Conservation (phyloP, 1,140 invertebrate species). For the Lepidurus apus region DNA sequence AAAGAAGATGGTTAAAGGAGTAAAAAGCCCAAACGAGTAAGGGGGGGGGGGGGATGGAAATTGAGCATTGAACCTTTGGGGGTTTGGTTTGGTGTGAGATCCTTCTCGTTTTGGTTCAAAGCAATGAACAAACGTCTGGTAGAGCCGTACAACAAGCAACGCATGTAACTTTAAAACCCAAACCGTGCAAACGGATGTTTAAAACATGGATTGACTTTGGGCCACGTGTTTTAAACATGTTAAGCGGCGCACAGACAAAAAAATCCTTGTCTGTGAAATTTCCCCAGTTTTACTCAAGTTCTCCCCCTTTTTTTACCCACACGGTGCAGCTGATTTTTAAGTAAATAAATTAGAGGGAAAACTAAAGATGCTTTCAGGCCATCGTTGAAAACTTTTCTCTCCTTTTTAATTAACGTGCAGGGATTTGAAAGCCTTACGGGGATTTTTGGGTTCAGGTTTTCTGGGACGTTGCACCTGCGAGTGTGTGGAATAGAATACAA, state of each 20-base stretch:
- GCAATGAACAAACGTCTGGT: not conserved
- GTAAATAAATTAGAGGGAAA: too few species aligned
- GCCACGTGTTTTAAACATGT: slow-evolving; percentile 13
- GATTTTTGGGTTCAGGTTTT: not conserved
- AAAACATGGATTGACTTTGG: not conserved
- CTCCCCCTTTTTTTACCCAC: too few species aligned
- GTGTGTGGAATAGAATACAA: not conserved
- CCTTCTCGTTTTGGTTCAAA: not conserved
- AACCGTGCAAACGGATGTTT: not conserved
- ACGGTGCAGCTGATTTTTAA: too few species aligned
- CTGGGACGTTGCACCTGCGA: slow-evolving; percentile 1
- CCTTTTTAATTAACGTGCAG: not conserved
- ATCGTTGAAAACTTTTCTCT: not conserved
- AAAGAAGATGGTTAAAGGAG: too few species aligned
- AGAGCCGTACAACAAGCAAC: not conserved
- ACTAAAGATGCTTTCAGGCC: too few species aligned
- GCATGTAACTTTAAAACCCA: not conserved
- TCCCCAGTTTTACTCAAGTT: too few species aligned
- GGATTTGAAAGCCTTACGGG: not conserved
- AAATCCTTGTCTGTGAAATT: too few species aligned
- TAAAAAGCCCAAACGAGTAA: too few species aligned
- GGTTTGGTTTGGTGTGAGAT: not conserved
- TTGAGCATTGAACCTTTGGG: slow-evolving; percentile 4
- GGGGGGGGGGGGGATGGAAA: not conserved
- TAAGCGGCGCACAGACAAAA: not conserved